phyloP scores from a whole-genome alignment of 2,797 vertebrate species.

The Gila robusta region DNA sequence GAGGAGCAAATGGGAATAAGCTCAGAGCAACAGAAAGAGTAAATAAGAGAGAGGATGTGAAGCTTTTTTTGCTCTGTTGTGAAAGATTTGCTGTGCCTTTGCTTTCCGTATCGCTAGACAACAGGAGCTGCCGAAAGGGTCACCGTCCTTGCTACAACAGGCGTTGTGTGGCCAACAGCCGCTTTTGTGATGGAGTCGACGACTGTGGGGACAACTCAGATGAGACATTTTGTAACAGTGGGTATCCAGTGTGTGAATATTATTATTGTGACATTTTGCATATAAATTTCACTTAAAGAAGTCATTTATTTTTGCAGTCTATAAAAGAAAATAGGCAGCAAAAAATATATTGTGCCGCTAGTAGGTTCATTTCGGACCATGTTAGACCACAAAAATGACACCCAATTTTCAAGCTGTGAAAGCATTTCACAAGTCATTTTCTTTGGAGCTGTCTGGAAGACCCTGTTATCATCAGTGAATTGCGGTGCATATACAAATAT shows the following conservation, averaged over 20 bases:
- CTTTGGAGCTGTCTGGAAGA: constrained; percentile 35
- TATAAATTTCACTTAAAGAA: background rate
- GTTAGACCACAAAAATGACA: constrained; percentile 28
- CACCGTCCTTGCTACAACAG: constrained; percentile 91
- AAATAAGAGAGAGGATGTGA: constrained; percentile 43
- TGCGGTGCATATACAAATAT: constrained; percentile 46
- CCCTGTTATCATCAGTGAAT: constrained; percentile 37
- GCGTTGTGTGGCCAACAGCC: constrained; percentile 86
- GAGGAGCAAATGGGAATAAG: constrained; percentile 39
- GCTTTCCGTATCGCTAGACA: constrained; percentile 80
- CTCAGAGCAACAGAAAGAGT: constrained; percentile 39
- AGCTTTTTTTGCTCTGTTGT: constrained; percentile 31
- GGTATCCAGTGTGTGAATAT: constrained; percentile 62
- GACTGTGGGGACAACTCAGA: constrained; percentile 97
- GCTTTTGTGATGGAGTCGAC: constrained; percentile 89
- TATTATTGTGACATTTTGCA: constrained; percentile 30
- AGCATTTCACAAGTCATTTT: constrained; percentile 39
- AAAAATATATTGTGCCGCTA: background rate
- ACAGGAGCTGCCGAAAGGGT: constrained; percentile 91
- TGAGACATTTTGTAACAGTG: constrained; percentile 94
- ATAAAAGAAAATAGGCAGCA: constrained; percentile 6
- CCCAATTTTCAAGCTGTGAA: constrained; percentile 36
- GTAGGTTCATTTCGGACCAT: constrained; percentile 14
- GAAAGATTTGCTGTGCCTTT: constrained; percentile 44
- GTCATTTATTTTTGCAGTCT: constrained; percentile 6